Conservation (phyloP, 2,888 invertebrate genomes). For the Spisula solida region DNA sequence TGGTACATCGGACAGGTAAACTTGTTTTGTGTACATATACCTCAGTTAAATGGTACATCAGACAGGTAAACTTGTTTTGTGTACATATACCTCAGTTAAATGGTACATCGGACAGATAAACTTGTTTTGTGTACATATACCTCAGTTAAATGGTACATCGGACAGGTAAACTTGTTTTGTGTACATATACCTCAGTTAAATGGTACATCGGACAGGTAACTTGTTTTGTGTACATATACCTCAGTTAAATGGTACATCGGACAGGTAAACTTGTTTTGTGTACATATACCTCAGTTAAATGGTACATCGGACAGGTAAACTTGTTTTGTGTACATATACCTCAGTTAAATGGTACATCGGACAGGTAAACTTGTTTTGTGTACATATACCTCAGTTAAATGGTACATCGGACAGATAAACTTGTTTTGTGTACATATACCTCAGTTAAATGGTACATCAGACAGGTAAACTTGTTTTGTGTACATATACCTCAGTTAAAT, state of each 20-base stretch:
- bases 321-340: slow-evolving; percentile 70
- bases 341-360: slow-evolving; percentile 63
- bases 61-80: slow-evolving; percentile 66
- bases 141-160: slow-evolving; percentile 63
- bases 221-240: slow-evolving; percentile 70
- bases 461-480: slow-evolving; percentile 61
- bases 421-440: slow-evolving; percentile 70
- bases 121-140: slow-evolving; percentile 67
- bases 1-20: slow-evolving; percentile 72
- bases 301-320: slow-evolving; percentile 72
- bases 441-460: slow-evolving; percentile 63
- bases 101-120: slow-evolving; percentile 72
- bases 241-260: slow-evolving; percentile 63
- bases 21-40: slow-evolving; percentile 48
- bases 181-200: slow-evolving; percentile 69
- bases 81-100: slow-evolving; percentile 69
- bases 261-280: slow-evolving; percentile 61
- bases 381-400: slow-evolving; percentile 69
- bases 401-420: slow-evolving; percentile 71
- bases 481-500: slow-evolving; percentile 69
- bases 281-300: slow-evolving; percentile 69
- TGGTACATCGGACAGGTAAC: slow-evolving; percentile 72
- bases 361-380: slow-evolving; percentile 61
- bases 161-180: slow-evolving; percentile 66
- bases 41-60: slow-evolving; percentile 63